phyloP scores from a whole-genome alignment of 2,797 vertebrate genomes.

The Mormyrus hasselquistii region DNA sequence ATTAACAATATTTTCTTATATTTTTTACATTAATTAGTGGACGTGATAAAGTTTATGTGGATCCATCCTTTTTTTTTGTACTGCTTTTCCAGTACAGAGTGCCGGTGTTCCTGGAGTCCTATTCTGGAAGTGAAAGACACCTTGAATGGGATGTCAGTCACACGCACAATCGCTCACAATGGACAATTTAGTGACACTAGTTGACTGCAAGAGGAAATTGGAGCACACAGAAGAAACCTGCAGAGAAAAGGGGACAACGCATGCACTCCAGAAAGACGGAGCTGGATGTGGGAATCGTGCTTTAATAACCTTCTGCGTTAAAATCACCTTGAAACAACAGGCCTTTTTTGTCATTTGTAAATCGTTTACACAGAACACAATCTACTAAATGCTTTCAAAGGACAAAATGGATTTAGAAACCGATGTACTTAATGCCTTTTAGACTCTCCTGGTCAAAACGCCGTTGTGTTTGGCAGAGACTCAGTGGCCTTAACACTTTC shows the following conservation, averaged over 20 bases:
- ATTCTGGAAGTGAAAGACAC: neutral
- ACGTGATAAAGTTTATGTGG: neutral
- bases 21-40: neutral
- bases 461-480: neutral
- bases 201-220: neutral
- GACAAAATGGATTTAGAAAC: neutral
- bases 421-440: neutral
- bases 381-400: conserved; percentile 4
- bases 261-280: neutral
- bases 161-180: neutral
- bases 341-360: neutral
- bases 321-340: neutral
- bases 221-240: neutral
- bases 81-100: neutral
- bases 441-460: neutral
- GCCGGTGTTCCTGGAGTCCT: neutral
- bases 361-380: neutral
- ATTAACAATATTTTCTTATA: neutral
- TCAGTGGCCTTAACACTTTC: neutral
- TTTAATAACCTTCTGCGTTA: neutral
- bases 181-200: neutral
- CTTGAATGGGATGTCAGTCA: neutral
- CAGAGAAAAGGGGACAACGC: neutral
- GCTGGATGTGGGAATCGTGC: neutral
- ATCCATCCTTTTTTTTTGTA: neutral